phyloP scores from a whole-genome alignment of 2,113 vertebrate genomes.

The Eulacestoma nigropectus region DNA sequence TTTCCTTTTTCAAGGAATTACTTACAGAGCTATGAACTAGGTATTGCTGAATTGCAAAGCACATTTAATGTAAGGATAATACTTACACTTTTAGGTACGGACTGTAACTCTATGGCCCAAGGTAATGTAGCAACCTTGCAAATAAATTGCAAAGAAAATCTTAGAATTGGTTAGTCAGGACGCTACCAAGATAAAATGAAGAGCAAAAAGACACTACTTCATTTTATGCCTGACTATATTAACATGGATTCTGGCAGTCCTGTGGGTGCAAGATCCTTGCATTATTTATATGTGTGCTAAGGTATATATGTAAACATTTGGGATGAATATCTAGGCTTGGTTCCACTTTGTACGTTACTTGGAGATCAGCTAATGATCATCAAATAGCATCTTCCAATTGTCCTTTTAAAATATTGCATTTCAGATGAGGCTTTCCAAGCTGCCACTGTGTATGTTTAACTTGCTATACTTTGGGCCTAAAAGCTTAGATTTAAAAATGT shows the following conservation, averaged over 20 bases:
- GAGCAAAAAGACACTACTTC: not conserved
- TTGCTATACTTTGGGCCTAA: conserved; percentile 20
- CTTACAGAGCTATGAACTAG: conserved; percentile 49
- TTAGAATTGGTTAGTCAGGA: not conserved
- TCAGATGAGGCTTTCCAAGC: conserved; percentile 27
- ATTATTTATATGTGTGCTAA: not conserved
- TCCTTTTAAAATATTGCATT: not conserved
- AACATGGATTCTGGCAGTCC: not conserved
- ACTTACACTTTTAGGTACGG: not conserved
- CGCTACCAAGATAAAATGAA: not conserved
- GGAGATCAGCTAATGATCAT: not conserved
- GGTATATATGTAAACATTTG: not conserved
- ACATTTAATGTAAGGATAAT: not conserved
- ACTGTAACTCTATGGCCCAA: not conserved
- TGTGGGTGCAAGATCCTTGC: conserved; percentile 27
- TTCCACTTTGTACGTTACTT: not conserved
- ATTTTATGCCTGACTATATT: not conserved
- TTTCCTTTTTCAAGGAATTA: conserved; percentile 46
- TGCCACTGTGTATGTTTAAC: conserved; percentile 13
- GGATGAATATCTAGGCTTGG: not conserved
- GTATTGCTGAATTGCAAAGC: conserved; percentile 55
- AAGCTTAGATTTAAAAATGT: conserved; percentile 43
- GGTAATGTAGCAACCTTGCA: conserved; percentile 5
- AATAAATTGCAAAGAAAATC: not conserved
- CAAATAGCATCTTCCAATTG: not conserved